A percentile compares a stretch with the other conserved stretches of the same genome.
Evolutionary conservation across 2,113 vertebrate species (phyloP).

Genomic region (Embiotoca jacksoni): DNA sequence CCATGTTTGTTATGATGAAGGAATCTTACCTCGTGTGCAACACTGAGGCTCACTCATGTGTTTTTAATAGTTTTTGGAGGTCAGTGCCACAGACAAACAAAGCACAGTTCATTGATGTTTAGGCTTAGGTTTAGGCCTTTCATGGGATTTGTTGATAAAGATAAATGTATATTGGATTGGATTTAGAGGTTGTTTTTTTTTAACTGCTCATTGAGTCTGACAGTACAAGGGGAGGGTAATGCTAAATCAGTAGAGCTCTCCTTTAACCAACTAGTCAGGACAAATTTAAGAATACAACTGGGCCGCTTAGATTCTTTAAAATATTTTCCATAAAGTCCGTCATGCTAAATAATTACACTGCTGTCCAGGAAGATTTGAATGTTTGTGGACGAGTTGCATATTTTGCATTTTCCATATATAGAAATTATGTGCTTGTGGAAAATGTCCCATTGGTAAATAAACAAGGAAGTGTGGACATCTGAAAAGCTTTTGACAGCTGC

Average conservation of each 20-base stretch:
- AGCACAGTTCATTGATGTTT: background rate
- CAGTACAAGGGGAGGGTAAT: background rate
- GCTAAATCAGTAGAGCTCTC: background rate
- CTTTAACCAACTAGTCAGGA: background rate
- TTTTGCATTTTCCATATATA: constrained; percentile 28
- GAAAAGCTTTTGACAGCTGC: background rate
- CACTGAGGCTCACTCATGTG: background rate
- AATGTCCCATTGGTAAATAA: constrained; percentile 11
- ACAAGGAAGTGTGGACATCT: constrained; percentile 22
- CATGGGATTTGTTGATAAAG: background rate
- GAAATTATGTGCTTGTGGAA: constrained; percentile 14
- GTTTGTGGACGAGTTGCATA: background rate
- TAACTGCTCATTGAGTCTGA: too few relatives aligned
- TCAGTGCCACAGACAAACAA: background rate
- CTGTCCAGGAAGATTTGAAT: background rate
- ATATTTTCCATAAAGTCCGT: background rate
- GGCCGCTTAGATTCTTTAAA: background rate
- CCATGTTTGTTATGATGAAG: background rate
- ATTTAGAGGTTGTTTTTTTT: too few relatives aligned
- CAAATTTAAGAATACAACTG: background rate
- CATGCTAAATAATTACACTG: background rate
- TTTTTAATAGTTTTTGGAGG: background rate
- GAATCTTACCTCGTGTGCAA: background rate
- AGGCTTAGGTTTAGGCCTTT: background rate
- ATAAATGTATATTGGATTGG: background rate